phyloP scores from a whole-genome alignment of 2,888 invertebrate genomes.

The Rugalucina vietnamica region DNA sequence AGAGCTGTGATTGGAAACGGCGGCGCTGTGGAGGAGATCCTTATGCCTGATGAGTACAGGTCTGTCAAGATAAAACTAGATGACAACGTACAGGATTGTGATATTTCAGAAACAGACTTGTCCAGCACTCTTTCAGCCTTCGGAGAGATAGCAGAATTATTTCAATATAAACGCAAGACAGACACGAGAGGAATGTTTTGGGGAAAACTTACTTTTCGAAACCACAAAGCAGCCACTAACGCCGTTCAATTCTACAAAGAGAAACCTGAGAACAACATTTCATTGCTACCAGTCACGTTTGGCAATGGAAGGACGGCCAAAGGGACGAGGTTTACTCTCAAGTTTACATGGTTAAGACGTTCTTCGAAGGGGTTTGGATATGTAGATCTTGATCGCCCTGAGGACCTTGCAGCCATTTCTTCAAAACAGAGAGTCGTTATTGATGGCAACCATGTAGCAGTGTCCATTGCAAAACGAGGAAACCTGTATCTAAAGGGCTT shows the following conservation, averaged over 20 bases:
- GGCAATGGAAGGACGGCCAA: background rate
- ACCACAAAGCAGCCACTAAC: constrained; percentile 42
- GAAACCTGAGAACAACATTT: constrained; percentile 20
- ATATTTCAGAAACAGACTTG: constrained; percentile 20
- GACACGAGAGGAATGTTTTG: constrained; percentile 52
- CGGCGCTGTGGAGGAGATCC: constrained; percentile 61
- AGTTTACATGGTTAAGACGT: constrained; percentile 71
- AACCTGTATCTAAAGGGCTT: constrained; percentile 33
- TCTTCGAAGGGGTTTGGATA: constrained; percentile 67
- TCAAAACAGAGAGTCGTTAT: background rate
- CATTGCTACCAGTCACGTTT: constrained; percentile 21
- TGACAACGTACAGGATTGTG: constrained; percentile 25
- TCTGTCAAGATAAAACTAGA: constrained; percentile 60
- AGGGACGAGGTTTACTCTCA: constrained; percentile 55
- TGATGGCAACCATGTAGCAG: background rate
- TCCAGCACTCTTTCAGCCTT: constrained; percentile 35
- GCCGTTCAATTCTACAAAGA: constrained; percentile 54
- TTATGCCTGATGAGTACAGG: constrained; percentile 71
- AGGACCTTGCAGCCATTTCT: constrained; percentile 41
- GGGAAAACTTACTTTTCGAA: constrained; percentile 71
- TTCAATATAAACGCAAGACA: constrained; percentile 44
- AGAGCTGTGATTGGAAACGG: constrained; percentile 69
- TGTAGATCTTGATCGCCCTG: constrained; percentile 56
- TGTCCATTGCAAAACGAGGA: background rate
- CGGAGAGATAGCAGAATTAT: constrained; percentile 62